Evolutionary conservation across 2,113 vertebrate genomes (phyloP), one percentile per base, ranked within the genome.

Genomic region (Orthonyx spaldingii): DNA sequence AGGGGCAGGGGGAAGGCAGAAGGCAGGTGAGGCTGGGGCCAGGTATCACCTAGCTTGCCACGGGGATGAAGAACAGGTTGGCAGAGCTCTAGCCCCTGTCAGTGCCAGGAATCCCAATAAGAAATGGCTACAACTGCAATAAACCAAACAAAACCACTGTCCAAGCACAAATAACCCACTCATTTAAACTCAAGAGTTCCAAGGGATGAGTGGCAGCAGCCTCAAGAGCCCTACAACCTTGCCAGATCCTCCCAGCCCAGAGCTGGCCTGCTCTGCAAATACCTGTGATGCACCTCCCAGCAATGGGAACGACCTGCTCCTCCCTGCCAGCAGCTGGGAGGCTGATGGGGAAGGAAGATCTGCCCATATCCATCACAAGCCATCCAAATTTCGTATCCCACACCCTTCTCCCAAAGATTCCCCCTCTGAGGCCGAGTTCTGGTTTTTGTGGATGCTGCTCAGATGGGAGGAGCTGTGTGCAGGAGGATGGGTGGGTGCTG

Each of bases 241-340:
- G 8, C 27, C 52, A 68, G 35, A 70, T 61, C 72, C 47, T 55
- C 24, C 37, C 74, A 84, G 42, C 16, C 22, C 42, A 50, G 20
- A 13, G 2, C 1, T 41, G 35, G n/a, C 56, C 28, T 0, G 1
- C 35, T 64, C 80, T 53, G 41, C 69, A 84, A 44, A 80, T 3
- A 47, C 61, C 77, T 2, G 0, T 11, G 49, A 10, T 7, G 13
- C 11, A 41, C 42, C 30, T 75, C 61, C 47, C 77, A 71, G 61
- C 18, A 50, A 14, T 0, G 4, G 41, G 8, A 90, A 13, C 30
- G 68, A 49, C 23, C 77, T 14, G 26, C 16, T 57, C n/a, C 59
- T 57, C 37, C 59, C 63, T 66, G n/a, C 37, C 61, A 39, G 13
- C 11, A 10, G 63, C 81, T 35, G 41, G 12, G 26, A 60, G 16